Conservation (phyloP, 2,797 vertebrate genomes). For the Silurus aristotelis region DNA sequence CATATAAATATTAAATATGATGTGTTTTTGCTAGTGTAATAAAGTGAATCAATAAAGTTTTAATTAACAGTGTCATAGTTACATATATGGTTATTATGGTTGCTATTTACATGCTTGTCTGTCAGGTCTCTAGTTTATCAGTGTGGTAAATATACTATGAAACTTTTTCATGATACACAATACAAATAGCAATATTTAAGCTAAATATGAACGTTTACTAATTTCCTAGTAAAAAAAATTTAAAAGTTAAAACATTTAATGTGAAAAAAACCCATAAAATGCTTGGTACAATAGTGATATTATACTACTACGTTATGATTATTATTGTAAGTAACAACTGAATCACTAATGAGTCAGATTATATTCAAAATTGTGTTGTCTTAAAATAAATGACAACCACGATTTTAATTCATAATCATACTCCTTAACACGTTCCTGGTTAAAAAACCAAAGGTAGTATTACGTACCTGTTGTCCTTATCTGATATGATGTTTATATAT, state of each 20-base stretch:
- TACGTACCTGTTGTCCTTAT: background rate
- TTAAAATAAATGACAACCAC: background rate
- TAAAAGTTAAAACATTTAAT: background rate
- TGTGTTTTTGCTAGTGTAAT: background rate
- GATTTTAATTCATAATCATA: background rate
- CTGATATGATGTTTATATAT: background rate
- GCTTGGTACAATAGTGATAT: background rate
- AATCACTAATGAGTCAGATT: background rate
- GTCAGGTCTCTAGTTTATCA: background rate
- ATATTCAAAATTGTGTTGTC: background rate
- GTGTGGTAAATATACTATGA: background rate
- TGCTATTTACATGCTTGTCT: background rate
- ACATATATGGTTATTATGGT: background rate
- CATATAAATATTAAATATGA: background rate
- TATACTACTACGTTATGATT: background rate
- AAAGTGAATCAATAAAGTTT: background rate
- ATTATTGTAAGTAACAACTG: background rate
- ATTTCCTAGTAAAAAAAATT: background rate
- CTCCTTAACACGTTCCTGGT: background rate
- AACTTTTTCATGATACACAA: background rate
- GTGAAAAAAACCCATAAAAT: background rate
- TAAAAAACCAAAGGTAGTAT: background rate
- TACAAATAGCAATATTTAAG: background rate
- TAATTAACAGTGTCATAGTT: background rate
- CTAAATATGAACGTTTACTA: too few relatives aligned